Evolutionary conservation across 2,113 vertebrate species (phyloP), one percentile per base, ranked within the genome.

Genomic region (Anoura caudifer): DNA sequence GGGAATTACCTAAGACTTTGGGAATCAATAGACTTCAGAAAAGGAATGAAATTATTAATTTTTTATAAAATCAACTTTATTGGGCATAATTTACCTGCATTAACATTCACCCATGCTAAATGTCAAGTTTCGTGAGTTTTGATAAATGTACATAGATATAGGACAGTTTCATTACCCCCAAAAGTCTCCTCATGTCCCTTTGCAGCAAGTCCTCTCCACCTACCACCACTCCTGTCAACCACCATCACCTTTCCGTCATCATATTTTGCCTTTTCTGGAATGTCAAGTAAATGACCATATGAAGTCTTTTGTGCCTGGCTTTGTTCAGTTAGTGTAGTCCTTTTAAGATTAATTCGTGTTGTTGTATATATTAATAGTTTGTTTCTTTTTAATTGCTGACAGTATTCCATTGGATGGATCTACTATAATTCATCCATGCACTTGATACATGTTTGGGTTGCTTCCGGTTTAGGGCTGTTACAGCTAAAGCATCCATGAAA

Each of bases 1-100:
- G 85, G 84, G 65, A 95, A 92, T 95, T 89, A 83, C 50, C 76
- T 83, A 47, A 72, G 54, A 87, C 26, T 59, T 97, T 77, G 36
- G 65, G 69, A 87, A 89, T 13, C 33, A 91, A 11, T 73, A 81
- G 47, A 72, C 67, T 84, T 92, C 31, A 93, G 85, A 61, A 93
- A 94, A 97, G 28, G 38, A 97, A 36, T 65, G 67, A 83, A 86
- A 80, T 47, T 82, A 65, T 16, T 69, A 76, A 88, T 76, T 93
- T 88, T 90, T 73, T 36, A 15, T 43, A 70, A 95, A 92, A 75
- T 93, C 31, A 81, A 17, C 28, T 67, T 80, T 87, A 84, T 24
- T 82, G 72, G 61, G 47, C 20, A 36, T 61, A 89, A 45, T 77
- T 93, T 93, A 61, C 4, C 47, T 59, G 33, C 65, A 19, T 82